phyloP scores from a whole-genome alignment of 2,888 invertebrate species.

The Linnaemya vulpina region DNA sequence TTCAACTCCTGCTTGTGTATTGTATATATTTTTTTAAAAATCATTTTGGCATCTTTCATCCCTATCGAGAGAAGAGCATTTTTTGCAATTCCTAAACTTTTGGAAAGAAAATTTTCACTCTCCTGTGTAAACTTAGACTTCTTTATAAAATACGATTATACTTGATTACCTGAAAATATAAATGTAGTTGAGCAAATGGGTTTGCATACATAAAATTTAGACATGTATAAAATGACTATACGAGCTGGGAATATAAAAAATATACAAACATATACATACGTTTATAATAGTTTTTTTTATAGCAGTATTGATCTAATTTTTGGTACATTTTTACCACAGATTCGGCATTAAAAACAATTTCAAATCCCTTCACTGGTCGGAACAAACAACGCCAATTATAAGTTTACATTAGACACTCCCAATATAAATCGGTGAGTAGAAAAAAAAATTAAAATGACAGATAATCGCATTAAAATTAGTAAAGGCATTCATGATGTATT shows the following conservation, averaged over 20 bases:
- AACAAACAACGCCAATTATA: not conserved
- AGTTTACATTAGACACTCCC: not conserved
- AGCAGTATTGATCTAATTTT: conserved; percentile 22
- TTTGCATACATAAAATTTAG: too few relatives aligned
- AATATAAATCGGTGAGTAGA: conserved; percentile 1
- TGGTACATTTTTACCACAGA: conserved; percentile 4
- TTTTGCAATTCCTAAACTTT: too few relatives aligned
- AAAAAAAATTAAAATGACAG: not conserved
- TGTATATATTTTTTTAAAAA: too few relatives aligned
- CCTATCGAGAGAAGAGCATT: too few relatives aligned
- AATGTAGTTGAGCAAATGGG: too few relatives aligned
- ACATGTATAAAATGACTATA: not conserved
- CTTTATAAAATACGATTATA: too few relatives aligned
- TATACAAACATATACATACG: not conserved
- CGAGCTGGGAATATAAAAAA: not conserved
- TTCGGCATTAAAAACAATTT: conserved; percentile 29
- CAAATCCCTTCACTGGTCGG: conserved; percentile 13
- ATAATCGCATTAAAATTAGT: not conserved
- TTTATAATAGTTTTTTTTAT: not conserved
- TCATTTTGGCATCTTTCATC: too few relatives aligned
- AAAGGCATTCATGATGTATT: not conserved
- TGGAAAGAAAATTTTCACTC: too few relatives aligned
- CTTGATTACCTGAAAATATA: too few relatives aligned
- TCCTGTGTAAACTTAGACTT: too few relatives aligned
- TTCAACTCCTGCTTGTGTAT: too few relatives aligned